Conservation (phyloP, 2,113 vertebrate genomes). For the Myotis davidii region DNA sequence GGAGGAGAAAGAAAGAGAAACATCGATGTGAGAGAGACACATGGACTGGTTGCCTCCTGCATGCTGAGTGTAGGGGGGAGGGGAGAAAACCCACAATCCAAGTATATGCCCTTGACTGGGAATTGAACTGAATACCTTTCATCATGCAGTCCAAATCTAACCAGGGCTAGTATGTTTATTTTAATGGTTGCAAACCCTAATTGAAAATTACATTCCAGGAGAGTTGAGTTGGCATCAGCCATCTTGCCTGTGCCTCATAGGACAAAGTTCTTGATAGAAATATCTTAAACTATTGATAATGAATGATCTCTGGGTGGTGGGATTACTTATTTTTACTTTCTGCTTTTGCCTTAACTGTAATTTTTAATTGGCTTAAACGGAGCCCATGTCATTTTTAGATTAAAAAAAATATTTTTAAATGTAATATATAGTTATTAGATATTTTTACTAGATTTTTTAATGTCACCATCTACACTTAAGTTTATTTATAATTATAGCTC, state of each 20-base stretch:
- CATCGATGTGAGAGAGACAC: too few relatives aligned
- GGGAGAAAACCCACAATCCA: too few relatives aligned
- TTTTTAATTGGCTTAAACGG: constrained; percentile 54
- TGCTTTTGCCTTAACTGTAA: constrained; percentile 7
- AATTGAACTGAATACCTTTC: too few relatives aligned
- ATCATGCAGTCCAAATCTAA: too few relatives aligned
- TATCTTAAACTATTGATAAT: not conserved
- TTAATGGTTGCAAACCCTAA: not conserved
- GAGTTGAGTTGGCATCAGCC: not conserved
- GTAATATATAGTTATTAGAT: not conserved
- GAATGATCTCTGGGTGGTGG: not conserved
- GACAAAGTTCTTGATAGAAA: not conserved
- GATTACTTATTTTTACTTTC: constrained; percentile 37
- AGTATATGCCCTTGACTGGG: too few relatives aligned
- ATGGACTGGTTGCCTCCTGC: too few relatives aligned
- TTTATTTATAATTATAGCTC: constrained; percentile 9
- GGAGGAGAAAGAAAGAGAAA: too few relatives aligned
- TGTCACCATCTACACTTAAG: not conserved
- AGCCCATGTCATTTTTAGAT: constrained; percentile 8
- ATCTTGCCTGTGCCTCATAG: not conserved
- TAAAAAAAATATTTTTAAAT: not conserved
- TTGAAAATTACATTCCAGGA: not conserved
- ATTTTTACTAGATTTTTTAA: constrained; percentile 32
- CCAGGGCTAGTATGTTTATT: not conserved
- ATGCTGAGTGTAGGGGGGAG: too few relatives aligned